Base-by-base conservation (phyloP, 2,113 vertebrate species). In the Melanerpes aurifrons region DNA sequence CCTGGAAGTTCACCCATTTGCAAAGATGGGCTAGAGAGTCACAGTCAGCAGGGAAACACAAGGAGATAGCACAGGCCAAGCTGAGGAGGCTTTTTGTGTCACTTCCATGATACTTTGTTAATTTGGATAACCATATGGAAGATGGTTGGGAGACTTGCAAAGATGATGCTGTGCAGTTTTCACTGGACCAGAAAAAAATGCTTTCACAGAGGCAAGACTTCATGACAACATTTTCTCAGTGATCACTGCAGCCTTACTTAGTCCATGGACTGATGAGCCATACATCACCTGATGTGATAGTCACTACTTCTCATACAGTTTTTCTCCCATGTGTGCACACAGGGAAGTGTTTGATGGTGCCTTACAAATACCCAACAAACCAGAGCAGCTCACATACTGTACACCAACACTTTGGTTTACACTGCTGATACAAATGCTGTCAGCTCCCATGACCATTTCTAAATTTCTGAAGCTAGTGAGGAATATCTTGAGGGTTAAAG, bases 261-360 rank as follows among this genome's bases (percentile, higher is more conserved):
- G 35, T 12, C 6, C 6, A 3, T 7, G 11, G 12, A 17, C 47
- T 17, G 35, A 11, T 8, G 47, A 40, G 29, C 35, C 1, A 1
- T 8, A 3, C 0, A 1, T 31, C 22, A 31, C n/a, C 15, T 18
- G 3, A 45, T 1, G 14, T 0, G 1, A 11, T 8, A 6, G 28
- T 13, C 54, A 25, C 25, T 21, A 2, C 59, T 67, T 28, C 29
- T 14, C 32, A 16, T 6, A 16, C 18, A 9, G 22, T 21, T 37
- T 17, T 20, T 43, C 17, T 32, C 8, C 0, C 0, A 2, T 0
- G 1, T 0, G 12, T 20, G 32, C 24, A 3, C 17, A 0, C 0
- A 68, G 37, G 18, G 9, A 35, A 26, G 10, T 0, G 3, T 5
- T 24, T 2, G 2, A 15, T 32, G 21, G 48, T 1, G 29, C 74